Base-by-base conservation (phyloP, 2,113 vertebrate species). In the Xerus inauris region DNA sequence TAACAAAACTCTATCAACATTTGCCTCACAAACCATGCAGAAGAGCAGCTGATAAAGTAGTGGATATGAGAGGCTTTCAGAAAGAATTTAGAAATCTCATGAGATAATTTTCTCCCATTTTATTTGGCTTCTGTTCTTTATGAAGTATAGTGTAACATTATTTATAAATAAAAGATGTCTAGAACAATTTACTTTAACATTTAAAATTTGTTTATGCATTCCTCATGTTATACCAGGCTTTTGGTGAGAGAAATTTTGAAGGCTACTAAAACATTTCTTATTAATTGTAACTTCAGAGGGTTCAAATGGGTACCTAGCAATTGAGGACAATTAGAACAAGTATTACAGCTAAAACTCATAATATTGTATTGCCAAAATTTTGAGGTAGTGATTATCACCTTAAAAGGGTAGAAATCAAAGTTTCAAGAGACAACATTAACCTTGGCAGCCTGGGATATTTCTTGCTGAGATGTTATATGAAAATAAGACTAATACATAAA, bases 401-500 rank as follows among this genome's bases (percentile, higher is more conserved):
- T 84, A 92, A 95, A 94, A 51, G 11, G 4, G 6, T 30, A 47
- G 45, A 90, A 92, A 92, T 84, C 51, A 32, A 8, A 73, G 5
- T 14, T 67, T 28, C 32, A 49, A 83, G 40, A 84, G 19, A 71
- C 11, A 80, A 76, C 24, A 79, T 91, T 94, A 90, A 57, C 26
- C 75, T 40, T 71, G 57, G 38, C 24, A 95, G 14, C 14, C 38
- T 92, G 35, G 2, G 2, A 49, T 65, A 35, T 16, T 67, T 76
- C 82, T 88, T 90, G 19, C 28, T 89, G 85, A 73, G 62, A 62
- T 65, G 1, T 22, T 87, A 71, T 8, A 35, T 90, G 16, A 26
- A 94, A 92, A 89, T 28, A 85, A 95, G 12, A 57, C 13, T 83
- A 94, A 82, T 38, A 80, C 11, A 38, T 71, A 77, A 57, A 69